A percentile compares a stretch with the other conserved stretches of the same genome.
Conservation (phyloP, 2,797 vertebrate genomes). For the Neopelma chrysocephalum region DNA sequence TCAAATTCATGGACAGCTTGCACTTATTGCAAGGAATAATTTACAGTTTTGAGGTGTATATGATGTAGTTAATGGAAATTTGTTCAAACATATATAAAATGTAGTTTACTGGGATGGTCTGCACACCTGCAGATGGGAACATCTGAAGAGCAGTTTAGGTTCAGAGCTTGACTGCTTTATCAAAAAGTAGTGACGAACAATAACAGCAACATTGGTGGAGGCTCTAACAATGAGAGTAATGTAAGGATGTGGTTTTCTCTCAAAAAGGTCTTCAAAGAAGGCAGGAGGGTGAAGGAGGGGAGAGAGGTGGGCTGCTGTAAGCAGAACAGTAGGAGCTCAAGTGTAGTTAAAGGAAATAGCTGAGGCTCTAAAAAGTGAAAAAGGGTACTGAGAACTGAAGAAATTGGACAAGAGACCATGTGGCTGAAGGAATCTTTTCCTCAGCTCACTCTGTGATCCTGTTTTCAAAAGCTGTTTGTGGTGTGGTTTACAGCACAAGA, state of each 20-base stretch:
- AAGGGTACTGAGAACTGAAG: slow-evolving; percentile 36
- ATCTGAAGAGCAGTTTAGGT: neutral
- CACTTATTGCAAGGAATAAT: neutral
- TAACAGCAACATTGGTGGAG: neutral
- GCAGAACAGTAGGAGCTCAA: neutral
- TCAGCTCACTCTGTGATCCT: neutral
- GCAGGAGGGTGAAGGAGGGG: slow-evolving; percentile 19
- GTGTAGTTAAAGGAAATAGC: neutral
- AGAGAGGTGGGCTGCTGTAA: slow-evolving; percentile 47
- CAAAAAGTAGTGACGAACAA: neutral
- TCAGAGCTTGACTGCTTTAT: slow-evolving; percentile 8
- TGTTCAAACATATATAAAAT: neutral
- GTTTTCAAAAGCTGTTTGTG: neutral
- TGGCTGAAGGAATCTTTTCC: neutral
- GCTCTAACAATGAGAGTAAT: slow-evolving; percentile 15
- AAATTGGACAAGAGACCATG: neutral
- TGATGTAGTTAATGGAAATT: neutral
- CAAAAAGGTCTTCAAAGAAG: slow-evolving; percentile 33
- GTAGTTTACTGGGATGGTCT: neutral
- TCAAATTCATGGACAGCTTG: neutral
- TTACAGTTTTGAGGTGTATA: neutral
- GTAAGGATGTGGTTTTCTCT: slow-evolving; percentile 62
- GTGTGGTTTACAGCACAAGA: neutral
- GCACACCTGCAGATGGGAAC: neutral
- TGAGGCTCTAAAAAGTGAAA: slow-evolving; percentile 12